Conservation (phyloP, 2,113 vertebrate genomes). For the Pluvianellus socialis region DNA sequence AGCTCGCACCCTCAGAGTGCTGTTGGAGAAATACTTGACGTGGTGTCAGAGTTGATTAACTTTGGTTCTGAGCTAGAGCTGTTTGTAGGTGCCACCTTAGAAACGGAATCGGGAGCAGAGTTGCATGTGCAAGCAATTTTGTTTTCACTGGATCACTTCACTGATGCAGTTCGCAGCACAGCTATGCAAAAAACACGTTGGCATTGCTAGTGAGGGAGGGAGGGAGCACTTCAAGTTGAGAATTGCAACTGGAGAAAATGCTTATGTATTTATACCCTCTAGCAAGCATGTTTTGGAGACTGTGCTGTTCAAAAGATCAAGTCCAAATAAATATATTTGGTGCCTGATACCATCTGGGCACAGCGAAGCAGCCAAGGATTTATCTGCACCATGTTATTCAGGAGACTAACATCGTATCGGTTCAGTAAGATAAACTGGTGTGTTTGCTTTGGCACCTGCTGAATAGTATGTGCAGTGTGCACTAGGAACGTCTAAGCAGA, state of each 20-base stretch:
- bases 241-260: neutral
- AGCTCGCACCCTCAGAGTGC: neutral
- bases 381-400: neutral
- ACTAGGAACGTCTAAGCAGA: neutral
- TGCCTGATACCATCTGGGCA: neutral
- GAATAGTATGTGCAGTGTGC: neutral
- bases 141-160: neutral
- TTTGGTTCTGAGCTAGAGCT: neutral
- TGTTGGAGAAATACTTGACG: neutral
- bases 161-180: neutral
- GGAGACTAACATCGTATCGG: neutral
- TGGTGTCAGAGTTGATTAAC: neutral
- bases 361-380: neutral
- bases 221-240: neutral
- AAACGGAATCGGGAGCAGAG: neutral
- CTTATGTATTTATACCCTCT: neutral
- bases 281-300: neutral
- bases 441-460: conserved; percentile 15
- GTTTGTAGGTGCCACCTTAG: neutral
- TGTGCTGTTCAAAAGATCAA: neutral
- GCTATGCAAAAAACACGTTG: neutral
- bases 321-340: neutral
- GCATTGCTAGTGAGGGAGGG: neutral
- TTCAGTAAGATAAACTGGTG: neutral
- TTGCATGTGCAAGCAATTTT: neutral